phyloP scores from a whole-genome alignment of 2,113 vertebrate species.

The Theristicus caerulescens region DNA sequence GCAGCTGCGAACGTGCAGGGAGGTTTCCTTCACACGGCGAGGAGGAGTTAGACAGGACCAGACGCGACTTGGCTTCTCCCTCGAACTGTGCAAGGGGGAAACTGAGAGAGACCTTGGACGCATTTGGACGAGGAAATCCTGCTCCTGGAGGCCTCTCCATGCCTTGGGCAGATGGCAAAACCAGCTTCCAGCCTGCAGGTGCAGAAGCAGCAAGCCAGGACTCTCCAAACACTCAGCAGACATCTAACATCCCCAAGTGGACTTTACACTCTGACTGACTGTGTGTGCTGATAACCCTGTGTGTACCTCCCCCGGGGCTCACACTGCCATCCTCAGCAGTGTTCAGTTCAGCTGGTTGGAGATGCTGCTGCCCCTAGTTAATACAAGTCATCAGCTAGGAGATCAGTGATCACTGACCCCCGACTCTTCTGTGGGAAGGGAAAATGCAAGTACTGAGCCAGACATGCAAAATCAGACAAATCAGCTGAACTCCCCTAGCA shows the following conservation, averaged over 20 bases:
- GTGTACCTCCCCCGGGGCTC: background rate
- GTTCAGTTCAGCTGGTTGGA: background rate
- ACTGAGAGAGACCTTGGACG: background rate
- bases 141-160: background rate
- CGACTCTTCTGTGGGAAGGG: background rate
- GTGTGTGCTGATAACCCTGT: accelerated
- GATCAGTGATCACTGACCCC: background rate
- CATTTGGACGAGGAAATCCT: background rate
- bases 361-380: background rate
- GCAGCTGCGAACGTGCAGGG: background rate
- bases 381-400: background rate
- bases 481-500: background rate
- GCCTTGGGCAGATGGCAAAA: background rate
- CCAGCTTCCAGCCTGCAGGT: background rate
- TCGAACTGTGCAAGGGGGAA: accelerated
- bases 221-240: background rate
- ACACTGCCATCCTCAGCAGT: accelerated
- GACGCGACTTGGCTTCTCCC: background rate
- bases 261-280: background rate
- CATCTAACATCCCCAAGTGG: background rate
- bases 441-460: background rate
- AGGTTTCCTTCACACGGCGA: background rate
- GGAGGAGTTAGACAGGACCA: background rate
- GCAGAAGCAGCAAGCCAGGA: background rate
- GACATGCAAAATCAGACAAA: background rate